phyloP scores from a whole-genome alignment of 2,113 vertebrate genomes.

The Erythrocercus mccallii region DNA sequence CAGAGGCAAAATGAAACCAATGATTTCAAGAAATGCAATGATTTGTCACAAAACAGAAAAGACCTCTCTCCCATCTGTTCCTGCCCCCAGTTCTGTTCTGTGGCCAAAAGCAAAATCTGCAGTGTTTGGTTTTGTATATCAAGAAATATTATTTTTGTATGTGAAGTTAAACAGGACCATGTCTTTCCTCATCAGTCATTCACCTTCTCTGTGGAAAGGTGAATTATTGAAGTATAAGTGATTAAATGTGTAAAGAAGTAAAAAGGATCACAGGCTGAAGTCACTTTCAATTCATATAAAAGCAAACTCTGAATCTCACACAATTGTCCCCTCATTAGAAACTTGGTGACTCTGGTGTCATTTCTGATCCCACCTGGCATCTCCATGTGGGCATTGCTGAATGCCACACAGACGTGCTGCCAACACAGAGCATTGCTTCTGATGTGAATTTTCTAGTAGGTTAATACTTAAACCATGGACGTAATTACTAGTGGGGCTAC shows the following conservation, averaged over 20 bases:
- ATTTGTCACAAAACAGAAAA: not conserved
- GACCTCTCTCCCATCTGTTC: not conserved
- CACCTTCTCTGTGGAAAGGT: not conserved
- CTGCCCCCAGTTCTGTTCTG: not conserved
- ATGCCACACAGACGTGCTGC: accelerated
- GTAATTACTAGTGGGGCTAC: not conserved
- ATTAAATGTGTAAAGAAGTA: not conserved
- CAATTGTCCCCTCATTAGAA: not conserved
- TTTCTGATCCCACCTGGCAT: not conserved
- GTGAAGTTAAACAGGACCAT: not conserved
- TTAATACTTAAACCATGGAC: not conserved
- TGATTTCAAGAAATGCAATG: not conserved
- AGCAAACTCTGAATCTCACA: not conserved
- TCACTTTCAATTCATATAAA: not conserved
- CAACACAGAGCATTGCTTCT: accelerated
- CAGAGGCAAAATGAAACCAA: not conserved
- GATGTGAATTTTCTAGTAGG: not conserved
- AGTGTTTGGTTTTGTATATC: not conserved
- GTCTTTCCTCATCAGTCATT: not conserved
- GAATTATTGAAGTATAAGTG: not conserved
- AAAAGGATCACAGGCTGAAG: not conserved
- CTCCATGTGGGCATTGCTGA: accelerated
- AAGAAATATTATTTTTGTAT: not conserved
- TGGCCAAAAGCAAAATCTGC: not conserved
- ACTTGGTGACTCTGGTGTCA: not conserved